Evolutionary conservation across 2,888 invertebrate genomes (phyloP).

Genomic region (Sminthurides aquaticus): DNA sequence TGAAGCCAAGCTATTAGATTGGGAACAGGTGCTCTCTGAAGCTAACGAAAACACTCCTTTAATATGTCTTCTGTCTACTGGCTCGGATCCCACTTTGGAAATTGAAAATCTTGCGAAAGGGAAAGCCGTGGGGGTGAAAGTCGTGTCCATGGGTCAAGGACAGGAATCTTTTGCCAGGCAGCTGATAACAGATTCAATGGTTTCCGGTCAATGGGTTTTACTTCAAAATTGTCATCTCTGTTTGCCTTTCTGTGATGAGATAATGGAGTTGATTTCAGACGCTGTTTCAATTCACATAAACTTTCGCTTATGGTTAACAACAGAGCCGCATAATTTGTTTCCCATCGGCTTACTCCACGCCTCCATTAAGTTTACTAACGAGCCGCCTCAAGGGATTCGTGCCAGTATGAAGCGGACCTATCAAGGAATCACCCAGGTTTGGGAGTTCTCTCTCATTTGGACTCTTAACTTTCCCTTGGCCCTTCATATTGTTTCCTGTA

Average conservation of each 20-base stretch:
- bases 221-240: constrained; percentile 95
- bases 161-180: constrained; percentile 81
- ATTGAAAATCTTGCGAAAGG: constrained; percentile 78
- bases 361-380: constrained; percentile 95
- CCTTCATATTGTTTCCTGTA: too few species aligned
- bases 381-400: constrained; percentile 92
- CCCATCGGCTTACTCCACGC: constrained; percentile 63
- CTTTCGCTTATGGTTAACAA: constrained; percentile 89
- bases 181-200: constrained; percentile 71
- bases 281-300: constrained; percentile 71
- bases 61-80: constrained; percentile 86
- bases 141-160: constrained; percentile 96
- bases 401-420: constrained; percentile 92
- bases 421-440: constrained; percentile 67
- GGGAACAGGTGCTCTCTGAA: constrained; percentile 61
- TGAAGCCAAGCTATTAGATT: constrained; percentile 82
- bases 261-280: constrained; percentile 67
- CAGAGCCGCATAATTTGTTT: constrained; percentile 86
- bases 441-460: background rate
- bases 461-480: too few species aligned
- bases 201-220: constrained; percentile 80
- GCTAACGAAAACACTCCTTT: constrained; percentile 81
- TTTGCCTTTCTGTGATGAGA: constrained; percentile 82
- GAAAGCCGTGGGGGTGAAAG: constrained; percentile 54
- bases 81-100: constrained; percentile 94